A percentile compares a stretch with the other conserved stretches of the same genome.
Evolutionary conservation across 2,113 vertebrate species (phyloP).

Genomic region (Rhineura floridana): DNA sequence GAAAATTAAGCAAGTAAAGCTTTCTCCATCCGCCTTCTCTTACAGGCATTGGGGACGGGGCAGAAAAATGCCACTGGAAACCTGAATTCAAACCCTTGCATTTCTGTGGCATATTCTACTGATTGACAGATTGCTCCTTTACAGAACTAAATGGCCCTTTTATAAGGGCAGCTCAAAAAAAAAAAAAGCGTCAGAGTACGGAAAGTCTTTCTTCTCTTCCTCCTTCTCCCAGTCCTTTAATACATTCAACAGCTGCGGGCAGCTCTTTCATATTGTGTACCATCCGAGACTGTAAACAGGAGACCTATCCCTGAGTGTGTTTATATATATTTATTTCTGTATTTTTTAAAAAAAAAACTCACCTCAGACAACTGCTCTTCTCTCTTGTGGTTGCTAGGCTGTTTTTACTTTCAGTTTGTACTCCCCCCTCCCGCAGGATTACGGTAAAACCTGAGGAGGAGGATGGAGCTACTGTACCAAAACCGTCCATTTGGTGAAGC

Average conservation of each 20-base stretch:
- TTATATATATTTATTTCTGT: too few relatives aligned
- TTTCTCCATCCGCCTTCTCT: not conserved
- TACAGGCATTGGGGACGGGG: not conserved
- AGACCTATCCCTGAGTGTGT: not conserved
- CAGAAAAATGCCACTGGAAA: too few relatives aligned
- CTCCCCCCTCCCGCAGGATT: rapidly evolving
- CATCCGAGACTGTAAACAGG: not conserved
- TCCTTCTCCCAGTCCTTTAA: not conserved
- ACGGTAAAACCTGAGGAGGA: not conserved
- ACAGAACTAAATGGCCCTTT: not conserved
- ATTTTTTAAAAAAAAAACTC: not conserved
- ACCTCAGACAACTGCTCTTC: not conserved
- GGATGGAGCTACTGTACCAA: not conserved
- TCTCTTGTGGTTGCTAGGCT: not conserved
- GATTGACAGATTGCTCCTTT: too few relatives aligned
- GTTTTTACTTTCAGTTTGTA: constrained; percentile 30
- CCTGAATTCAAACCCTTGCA: too few relatives aligned
- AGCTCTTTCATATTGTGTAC: not conserved
- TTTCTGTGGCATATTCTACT: not conserved
- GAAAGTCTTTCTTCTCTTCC: not conserved
- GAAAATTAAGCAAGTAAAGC: not conserved
- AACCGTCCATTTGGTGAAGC: not conserved
- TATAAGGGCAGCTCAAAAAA: too few relatives aligned
- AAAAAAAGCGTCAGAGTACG: not conserved
- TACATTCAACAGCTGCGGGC: too few relatives aligned